These are phyloP conservation scores for Barypeithes pellucidus DNA, from an alignment of 2,888 invertebrate genomes.

Conservation along the genomic window DNA sequence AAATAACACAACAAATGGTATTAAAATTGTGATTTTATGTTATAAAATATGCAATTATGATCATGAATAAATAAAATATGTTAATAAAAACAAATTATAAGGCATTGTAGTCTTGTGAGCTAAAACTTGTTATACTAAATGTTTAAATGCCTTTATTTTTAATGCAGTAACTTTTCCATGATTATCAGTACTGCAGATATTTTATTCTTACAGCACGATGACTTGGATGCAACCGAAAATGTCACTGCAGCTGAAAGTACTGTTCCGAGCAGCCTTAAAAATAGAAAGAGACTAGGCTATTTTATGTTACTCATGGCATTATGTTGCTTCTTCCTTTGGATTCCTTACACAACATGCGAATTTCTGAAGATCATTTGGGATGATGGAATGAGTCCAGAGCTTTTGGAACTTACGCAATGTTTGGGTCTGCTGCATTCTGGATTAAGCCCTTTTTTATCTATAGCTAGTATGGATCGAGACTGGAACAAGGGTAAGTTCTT, in stretches of 20 bases:
- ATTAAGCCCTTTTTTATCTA: constrained; percentile 43
- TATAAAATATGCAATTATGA: no score
- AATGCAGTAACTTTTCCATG: no score
- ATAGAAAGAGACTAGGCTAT: constrained; percentile 39
- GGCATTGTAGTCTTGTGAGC: no score
- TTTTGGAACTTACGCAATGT: constrained; percentile 35
- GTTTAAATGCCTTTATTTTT: no score
- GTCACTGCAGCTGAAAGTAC: constrained; percentile 30
- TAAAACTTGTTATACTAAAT: no score
- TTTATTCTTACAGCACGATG: constrained; percentile 22
- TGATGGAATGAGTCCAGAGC: constrained; percentile 19
- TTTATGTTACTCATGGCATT: constrained; percentile 48
- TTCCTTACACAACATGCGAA: constrained; percentile 38
- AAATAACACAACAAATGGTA: no score
- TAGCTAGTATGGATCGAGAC: constrained; percentile 45
- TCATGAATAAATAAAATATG: no score
- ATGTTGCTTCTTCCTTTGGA: constrained; percentile 44
- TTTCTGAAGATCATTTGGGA: constrained; percentile 24
- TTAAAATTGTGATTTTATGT: no score
- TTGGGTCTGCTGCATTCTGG: constrained; percentile 46
- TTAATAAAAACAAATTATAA: no score
- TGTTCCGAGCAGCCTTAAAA: constrained; percentile 35
- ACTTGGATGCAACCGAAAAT: constrained; percentile 27
- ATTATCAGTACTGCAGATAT: no score
- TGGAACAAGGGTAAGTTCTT: constrained; percentile 47